Conservation (phyloP, 2,888 invertebrate genomes). For the Rhagonycha fulva region DNA sequence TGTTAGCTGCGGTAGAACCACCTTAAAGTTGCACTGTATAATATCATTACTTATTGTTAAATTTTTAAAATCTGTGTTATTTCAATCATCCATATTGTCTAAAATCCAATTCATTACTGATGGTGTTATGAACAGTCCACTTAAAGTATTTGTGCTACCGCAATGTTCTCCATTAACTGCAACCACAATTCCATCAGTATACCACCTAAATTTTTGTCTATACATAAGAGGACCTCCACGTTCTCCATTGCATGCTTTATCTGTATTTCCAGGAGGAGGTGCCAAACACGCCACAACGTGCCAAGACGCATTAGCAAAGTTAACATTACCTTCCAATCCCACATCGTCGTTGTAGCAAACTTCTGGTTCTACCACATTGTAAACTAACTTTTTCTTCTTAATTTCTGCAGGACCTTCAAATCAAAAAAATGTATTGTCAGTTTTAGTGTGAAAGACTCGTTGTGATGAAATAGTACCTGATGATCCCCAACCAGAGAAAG, state of each 20-base stretch:
- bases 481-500: constrained; percentile 17
- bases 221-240: constrained; percentile 21
- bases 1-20: no score
- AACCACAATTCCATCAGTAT: constrained; percentile 2
- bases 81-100: not conserved
- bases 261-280: not conserved
- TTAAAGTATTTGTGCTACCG: not conserved
- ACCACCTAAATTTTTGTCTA: constrained; percentile 10
- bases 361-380: constrained; percentile 1
- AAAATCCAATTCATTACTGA: not conserved
- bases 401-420: not conserved
- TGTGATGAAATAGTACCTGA: not conserved
- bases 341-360: constrained; percentile 3
- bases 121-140: not conserved
- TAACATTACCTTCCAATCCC: constrained; percentile 1
- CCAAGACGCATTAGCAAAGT: constrained; percentile 2
- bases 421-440: not conserved
- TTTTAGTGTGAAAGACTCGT: not conserved
- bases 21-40: no score
- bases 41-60: no score
- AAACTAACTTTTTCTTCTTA: constrained; percentile 6
- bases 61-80: no score
- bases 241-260: constrained; percentile 13
- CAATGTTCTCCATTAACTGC: not conserved
- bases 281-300: not conserved